These are phyloP conservation scores for Nerophis lumbriciformis DNA, from an alignment of 2,113 vertebrate genomes.

Conservation along the genomic window DNA sequence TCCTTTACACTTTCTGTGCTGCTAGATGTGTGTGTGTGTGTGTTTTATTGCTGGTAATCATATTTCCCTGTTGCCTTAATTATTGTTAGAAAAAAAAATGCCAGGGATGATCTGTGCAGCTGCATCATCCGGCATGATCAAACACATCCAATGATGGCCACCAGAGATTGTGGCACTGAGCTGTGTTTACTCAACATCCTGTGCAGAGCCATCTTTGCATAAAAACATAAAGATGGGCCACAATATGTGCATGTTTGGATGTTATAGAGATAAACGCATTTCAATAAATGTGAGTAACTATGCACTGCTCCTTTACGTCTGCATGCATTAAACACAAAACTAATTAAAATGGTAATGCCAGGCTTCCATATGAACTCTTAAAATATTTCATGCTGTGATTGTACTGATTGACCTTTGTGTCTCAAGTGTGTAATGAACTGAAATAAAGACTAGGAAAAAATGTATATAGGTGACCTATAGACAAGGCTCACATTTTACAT, in stretches of 20 bases:
- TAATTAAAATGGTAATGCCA: slow-evolving; percentile 61
- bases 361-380: slow-evolving; percentile 41
- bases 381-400: slow-evolving; percentile 44
- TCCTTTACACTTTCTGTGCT: not conserved
- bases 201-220: slow-evolving; percentile 31
- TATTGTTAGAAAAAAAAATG: slow-evolving; percentile 22
- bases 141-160: slow-evolving; percentile 37
- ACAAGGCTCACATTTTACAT: too few relatives aligned
- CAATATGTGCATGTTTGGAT: slow-evolving; percentile 53
- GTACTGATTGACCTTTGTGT: slow-evolving; percentile 51
- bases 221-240: slow-evolving; percentile 45
- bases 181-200: slow-evolving; percentile 46
- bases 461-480: too few relatives aligned
- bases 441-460: not conserved
- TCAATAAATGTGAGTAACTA: slow-evolving; percentile 33
- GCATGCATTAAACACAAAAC: slow-evolving; percentile 53
- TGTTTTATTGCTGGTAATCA: not conserved
- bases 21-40: not conserved
- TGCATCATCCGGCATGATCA: slow-evolving; percentile 41
- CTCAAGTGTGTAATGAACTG: slow-evolving; percentile 45
- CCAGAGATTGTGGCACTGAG: slow-evolving; percentile 31
- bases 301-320: slow-evolving; percentile 11
- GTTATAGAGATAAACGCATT: slow-evolving; percentile 38
- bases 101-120: slow-evolving; percentile 38
- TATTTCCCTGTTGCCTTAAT: slow-evolving; percentile 16